These are phyloP conservation scores for Nephrotoma guestfalica DNA, from an alignment of 2,888 invertebrate genomes.

Conservation along the genomic window DNA sequence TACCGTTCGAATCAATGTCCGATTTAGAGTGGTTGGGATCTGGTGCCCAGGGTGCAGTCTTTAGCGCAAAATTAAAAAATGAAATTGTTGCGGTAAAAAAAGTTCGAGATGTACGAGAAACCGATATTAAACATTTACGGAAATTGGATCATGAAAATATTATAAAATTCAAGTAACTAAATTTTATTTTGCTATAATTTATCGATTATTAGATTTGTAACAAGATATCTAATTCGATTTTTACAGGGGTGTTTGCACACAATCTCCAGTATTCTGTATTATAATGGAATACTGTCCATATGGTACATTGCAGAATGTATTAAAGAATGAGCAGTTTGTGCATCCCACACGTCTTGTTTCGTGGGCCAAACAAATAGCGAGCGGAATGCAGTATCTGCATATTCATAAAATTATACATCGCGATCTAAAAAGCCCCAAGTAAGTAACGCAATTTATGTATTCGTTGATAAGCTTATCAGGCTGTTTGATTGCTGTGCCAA, in stretches of 20 bases:
- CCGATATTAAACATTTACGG: conserved; percentile 79
- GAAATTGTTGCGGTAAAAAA: conserved; percentile 94
- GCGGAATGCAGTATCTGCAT: conserved; percentile 94
- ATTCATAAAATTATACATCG: conserved; percentile 93
- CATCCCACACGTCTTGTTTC: conserved; percentile 74
- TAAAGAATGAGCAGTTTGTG: conserved; percentile 69
- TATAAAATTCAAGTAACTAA: conserved; percentile 45
- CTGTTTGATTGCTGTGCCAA: not conserved
- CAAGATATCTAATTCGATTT: conserved; percentile 10
- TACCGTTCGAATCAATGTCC: conserved; percentile 78
- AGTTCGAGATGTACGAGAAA: conserved; percentile 80
- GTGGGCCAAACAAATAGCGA: conserved; percentile 92
- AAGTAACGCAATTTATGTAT: conserved; percentile 32
- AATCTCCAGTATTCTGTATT: conserved; percentile 83
- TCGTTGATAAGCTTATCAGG: not conserved
- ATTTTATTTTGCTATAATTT: not conserved
- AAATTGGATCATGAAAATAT: conserved; percentile 94
- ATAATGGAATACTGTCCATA: conserved; percentile 98
- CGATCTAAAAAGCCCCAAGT: conserved; percentile 99
- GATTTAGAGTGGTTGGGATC: conserved; percentile 85
- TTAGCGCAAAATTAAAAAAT: conserved; percentile 66
- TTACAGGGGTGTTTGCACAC: conserved; percentile 79
- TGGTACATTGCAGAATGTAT: conserved; percentile 84
- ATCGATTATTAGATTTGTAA: not conserved
- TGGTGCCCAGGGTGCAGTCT: conserved; percentile 94